Conservation (phyloP, 2,797 vertebrate species). For the Falco naumanni region DNA sequence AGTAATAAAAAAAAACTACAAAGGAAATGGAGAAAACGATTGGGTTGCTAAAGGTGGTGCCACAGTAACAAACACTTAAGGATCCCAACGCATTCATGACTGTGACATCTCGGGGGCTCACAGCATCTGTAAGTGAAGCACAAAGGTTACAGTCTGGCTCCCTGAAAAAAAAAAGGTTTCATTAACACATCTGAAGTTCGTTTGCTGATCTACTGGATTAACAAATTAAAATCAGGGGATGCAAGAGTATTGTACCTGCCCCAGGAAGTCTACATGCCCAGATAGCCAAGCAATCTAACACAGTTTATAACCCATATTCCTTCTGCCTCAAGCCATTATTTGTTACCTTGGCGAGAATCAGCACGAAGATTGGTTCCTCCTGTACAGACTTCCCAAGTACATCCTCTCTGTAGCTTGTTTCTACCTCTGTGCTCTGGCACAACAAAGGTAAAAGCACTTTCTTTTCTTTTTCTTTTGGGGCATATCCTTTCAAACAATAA, state of each 20-base stretch:
- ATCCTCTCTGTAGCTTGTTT: not conserved
- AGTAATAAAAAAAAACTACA: not conserved
- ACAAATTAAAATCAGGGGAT: not conserved
- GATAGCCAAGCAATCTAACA: not conserved
- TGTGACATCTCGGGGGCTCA: not conserved
- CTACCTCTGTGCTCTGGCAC: not conserved
- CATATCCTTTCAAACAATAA: not conserved
- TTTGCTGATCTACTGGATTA: not conserved
- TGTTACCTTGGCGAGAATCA: not conserved
- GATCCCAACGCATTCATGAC: not conserved
- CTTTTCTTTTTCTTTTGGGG: not conserved
- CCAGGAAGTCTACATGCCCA: fast-evolving
- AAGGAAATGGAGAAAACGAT: not conserved
- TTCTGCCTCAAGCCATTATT: not conserved
- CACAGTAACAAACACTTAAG: not conserved
- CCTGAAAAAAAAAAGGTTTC: not conserved
- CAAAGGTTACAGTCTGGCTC: not conserved
- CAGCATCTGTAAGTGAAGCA: not conserved
- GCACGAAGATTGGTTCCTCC: not conserved
- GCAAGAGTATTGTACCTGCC: not conserved
- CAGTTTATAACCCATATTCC: not conserved
- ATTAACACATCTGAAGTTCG: not conserved
- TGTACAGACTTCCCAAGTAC: not conserved
- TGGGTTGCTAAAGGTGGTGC: not conserved
- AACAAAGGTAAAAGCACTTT: not conserved